phyloP scores from a whole-genome alignment of 2,113 vertebrate species.

The Tetraodon nigroviridis region DNA sequence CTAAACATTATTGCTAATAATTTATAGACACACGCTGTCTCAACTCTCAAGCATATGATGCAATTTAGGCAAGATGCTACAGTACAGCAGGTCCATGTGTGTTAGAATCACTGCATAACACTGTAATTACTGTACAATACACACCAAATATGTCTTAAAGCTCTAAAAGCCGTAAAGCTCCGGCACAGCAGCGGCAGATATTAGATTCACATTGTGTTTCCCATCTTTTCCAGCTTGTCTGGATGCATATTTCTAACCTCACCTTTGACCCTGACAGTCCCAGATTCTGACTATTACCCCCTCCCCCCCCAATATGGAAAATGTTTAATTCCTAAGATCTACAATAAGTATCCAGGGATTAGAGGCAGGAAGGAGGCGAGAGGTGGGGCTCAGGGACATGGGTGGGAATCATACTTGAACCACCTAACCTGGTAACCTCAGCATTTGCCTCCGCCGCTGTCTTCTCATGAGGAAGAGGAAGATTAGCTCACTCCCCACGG shows the following conservation, averaged over 20 bases:
- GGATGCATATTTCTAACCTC: conserved; percentile 8
- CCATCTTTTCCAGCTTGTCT: conserved; percentile 1
- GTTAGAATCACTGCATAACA: too few species aligned
- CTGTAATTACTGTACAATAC: too few species aligned
- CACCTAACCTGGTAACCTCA: conserved; percentile 2
- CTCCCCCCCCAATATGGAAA: conserved; percentile 9
- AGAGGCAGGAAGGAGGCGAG: conserved; percentile 8
- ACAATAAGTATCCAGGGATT: conserved; percentile 17
- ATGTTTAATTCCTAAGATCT: conserved; percentile 17
- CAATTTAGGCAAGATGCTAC: too few species aligned
- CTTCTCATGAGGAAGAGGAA: neutral
- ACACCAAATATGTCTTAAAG: too few species aligned
- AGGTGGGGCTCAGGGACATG: neutral
- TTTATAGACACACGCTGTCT: too few species aligned
- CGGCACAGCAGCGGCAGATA: too few species aligned
- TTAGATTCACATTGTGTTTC: too few species aligned
- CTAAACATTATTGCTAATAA: neutral
- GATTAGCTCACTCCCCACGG: conserved; percentile 8
- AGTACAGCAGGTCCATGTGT: too few species aligned
- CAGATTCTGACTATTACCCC: neutral
- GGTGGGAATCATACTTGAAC: neutral
- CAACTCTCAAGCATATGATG: too few species aligned
- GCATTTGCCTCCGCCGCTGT: neutral
- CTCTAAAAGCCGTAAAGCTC: too few species aligned
- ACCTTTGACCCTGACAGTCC: conserved; percentile 16